These are phyloP conservation scores for Dione juno DNA, from an alignment of 2,888 invertebrate genomes.

Conservation along the genomic window DNA sequence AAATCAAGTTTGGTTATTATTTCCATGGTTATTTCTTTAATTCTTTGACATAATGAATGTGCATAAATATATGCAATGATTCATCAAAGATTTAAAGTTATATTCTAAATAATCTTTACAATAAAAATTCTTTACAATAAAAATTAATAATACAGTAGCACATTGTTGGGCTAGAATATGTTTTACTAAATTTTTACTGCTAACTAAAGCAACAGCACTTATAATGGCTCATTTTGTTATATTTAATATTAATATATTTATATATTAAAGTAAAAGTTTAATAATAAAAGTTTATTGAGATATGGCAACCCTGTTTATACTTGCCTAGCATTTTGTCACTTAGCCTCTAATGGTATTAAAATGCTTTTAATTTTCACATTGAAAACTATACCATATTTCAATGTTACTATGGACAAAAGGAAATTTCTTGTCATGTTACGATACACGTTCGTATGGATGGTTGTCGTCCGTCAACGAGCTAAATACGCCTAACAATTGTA, in stretches of 20 bases:
- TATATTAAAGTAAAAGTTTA: too few species aligned
- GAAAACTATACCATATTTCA: background rate
- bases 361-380: background rate
- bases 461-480: conserved; percentile 47
- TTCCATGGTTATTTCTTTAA: too few species aligned
- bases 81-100: too few species aligned
- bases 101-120: too few species aligned
- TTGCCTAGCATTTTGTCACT: too few species aligned
- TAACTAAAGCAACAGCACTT: background rate
- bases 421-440: conserved; percentile 33
- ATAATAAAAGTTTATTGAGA: background rate
- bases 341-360: background rate
- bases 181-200: too few species aligned
- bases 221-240: background rate
- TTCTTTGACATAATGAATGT: too few species aligned
- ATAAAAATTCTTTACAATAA: too few species aligned
- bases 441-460: conserved; percentile 47
- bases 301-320: conserved; percentile 9
- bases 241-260: background rate
- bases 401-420: conserved; percentile 13
- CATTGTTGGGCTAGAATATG: too few species aligned
- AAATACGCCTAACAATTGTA: conserved; percentile 67
- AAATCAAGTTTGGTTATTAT: background rate
- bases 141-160: too few species aligned
- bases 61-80: too few species aligned